phyloP scores from a whole-genome alignment of 2,888 invertebrate genomes.

The Spodoptera picta region DNA sequence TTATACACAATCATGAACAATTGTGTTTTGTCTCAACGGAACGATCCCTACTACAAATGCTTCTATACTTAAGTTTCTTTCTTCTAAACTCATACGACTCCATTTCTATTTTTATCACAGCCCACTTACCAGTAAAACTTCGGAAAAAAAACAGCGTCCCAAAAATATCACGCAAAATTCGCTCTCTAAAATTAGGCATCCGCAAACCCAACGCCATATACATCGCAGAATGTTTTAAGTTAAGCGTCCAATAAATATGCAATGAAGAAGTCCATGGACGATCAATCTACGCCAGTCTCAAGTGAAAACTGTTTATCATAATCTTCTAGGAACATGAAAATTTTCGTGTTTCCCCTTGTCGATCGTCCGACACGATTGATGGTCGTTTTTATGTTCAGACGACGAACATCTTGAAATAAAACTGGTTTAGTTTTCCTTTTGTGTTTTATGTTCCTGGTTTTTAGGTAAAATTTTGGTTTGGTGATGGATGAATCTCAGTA shows the following conservation, averaged over 20 bases:
- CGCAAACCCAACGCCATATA: constrained; percentile 65
- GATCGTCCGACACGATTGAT: constrained; percentile 51
- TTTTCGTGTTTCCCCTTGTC: constrained; percentile 57
- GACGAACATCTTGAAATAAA: constrained; percentile 41
- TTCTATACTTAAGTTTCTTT: too few species aligned
- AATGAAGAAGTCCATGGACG: constrained; percentile 69
- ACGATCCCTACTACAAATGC: too few species aligned
- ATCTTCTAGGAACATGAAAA: constrained; percentile 66
- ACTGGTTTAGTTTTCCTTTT: constrained; percentile 25
- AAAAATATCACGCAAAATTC: constrained; percentile 5
- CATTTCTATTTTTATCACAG: too few species aligned
- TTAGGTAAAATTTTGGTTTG: too few species aligned
- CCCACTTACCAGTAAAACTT: too few species aligned
- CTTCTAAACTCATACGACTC: too few species aligned
- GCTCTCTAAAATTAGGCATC: constrained; percentile 48
- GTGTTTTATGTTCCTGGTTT: neutral
- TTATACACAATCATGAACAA: too few species aligned
- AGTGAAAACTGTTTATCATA: constrained; percentile 79
- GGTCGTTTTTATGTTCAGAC: constrained; percentile 42
- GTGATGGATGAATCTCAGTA: too few species aligned
- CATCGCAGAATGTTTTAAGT: constrained; percentile 62
- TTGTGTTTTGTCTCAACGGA: too few species aligned
- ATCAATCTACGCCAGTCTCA: constrained; percentile 74
- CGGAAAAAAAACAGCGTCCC: too few species aligned
- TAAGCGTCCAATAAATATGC: constrained; percentile 79